A percentile compares a stretch with the other conserved stretches of the same genome.
Conservation (phyloP, 2,797 vertebrate genomes). For the Poeciliopsis infans region DNA sequence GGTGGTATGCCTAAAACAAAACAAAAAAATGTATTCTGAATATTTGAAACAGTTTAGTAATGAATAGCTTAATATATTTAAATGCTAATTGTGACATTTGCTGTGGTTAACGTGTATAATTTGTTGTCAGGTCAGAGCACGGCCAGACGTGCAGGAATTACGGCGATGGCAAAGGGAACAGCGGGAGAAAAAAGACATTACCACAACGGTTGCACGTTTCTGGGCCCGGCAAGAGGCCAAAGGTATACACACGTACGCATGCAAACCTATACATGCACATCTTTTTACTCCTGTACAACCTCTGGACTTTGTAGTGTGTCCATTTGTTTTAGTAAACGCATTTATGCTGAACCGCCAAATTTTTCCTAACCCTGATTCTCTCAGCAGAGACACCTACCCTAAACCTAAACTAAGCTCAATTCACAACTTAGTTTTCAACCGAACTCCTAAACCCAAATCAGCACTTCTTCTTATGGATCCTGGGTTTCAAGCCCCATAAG, state of each 20-base stretch:
- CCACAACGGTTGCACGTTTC: conserved; percentile 80
- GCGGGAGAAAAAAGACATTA: conserved; percentile 81
- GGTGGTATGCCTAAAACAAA: not conserved
- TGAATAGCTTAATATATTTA: conserved; percentile 27
- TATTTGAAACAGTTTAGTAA: not conserved
- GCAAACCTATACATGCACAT: no score
- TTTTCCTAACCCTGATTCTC: no score
- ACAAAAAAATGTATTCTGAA: not conserved
- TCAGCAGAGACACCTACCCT: no score
- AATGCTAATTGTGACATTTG: conserved; percentile 33
- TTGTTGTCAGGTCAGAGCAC: conserved; percentile 81
- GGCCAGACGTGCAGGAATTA: conserved; percentile 87
- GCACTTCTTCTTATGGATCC: no score
- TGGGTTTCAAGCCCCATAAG: no score
- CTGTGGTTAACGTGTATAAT: conserved; percentile 8
- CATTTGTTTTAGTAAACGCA: no score
- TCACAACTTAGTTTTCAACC: no score
- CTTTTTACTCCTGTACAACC: no score
- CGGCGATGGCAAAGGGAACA: conserved; percentile 90
- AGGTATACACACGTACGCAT: conserved; percentile 72
- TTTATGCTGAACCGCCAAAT: no score
- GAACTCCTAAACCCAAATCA: no score
- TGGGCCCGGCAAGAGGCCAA: conserved; percentile 85
- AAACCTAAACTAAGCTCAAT: no score
- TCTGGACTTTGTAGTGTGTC: no score